Base-by-base conservation (phyloP, 2,797 vertebrate species). In the Trematomus bernacchii region DNA sequence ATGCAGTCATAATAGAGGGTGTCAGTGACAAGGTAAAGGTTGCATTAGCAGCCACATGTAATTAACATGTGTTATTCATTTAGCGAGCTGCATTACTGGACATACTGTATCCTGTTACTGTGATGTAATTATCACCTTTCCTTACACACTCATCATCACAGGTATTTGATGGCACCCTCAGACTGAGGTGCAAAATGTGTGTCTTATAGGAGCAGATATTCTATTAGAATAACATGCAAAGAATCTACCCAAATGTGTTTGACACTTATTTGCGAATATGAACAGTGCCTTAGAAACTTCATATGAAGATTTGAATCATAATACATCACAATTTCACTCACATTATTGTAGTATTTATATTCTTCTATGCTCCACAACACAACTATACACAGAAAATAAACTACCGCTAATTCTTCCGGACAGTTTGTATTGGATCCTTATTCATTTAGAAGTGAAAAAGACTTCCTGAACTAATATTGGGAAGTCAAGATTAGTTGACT, bases 51-150 rank as follows among this genome's bases (percentile, higher is more conserved):
- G 55, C 51, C 43, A 54, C 33, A 27, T 1, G 15, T 80, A 75
- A 88, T 85, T 87, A 89, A 80, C 78, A 66, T 15, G 6, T 71
- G 76, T 80, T 58, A 73, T 79, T 86, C 77, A 87, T 85, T 89
- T 78, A 86, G 68, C 14, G 54, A 75, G 73, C 67, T 53, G 66
- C 76, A 80, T 44, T 76, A 80, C 74, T 76, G 77, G 44, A 71
- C 66, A 65, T 81, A 86, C n/a, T n/a, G n/a, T n/a, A n/a, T 87
- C 87, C 52, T 63, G 66, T 86, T 72, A 69, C 79, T 71, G 66
- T 78, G 57, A 68, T 75, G 77, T 88, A 73, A 90, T 86, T 89
- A 82, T 71, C n/a, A 15, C 69, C 66, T 90, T 70, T 66, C 40
- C 68, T 87, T 62, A 79, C 74, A 2, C 51, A 53, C 47, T 71